phyloP scores from a whole-genome alignment of 1,140 invertebrate genomes.

The Sarcophaga peregrina region DNA sequence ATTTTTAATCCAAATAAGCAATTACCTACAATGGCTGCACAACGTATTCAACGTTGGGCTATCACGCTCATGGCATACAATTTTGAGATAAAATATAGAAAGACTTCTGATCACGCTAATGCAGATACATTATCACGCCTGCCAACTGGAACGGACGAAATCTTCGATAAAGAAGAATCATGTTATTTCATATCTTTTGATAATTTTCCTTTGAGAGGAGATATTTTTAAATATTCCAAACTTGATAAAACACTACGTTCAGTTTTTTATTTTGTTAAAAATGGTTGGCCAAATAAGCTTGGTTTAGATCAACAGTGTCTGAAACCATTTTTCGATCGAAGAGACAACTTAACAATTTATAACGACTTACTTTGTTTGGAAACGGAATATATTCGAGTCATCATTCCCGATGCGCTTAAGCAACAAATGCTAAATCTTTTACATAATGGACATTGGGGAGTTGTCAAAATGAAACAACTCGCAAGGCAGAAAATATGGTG shows the following conservation, averaged over 20 bases:
- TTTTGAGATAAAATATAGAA: conserved; percentile 50
- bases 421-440: too few species aligned
- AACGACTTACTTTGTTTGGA: too few species aligned
- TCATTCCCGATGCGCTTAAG: too few species aligned
- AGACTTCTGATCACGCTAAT: conserved; percentile 48
- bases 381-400: too few species aligned
- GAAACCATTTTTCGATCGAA: too few species aligned
- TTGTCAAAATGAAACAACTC: conserved; percentile 65
- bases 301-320: too few species aligned
- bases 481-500: conserved; percentile 64
- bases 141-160: too few species aligned
- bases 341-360: too few species aligned
- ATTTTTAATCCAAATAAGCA: conserved; percentile 56
- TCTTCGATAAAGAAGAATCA: too few species aligned
- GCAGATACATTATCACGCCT: conserved; percentile 50
- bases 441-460: conserved; percentile 63
- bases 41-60: conserved; percentile 57
- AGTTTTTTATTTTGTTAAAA: conserved; percentile 41
- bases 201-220: too few species aligned
- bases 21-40: conserved; percentile 49
- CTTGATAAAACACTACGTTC: not conserved
- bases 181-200: too few species aligned
- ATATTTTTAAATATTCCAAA: conserved; percentile 39
- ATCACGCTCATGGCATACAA: conserved; percentile 51
- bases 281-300: conserved; percentile 24